These are phyloP conservation scores for Cylas formicarius DNA, from an alignment of 1,140 invertebrate species.

Conservation along the genomic window DNA sequence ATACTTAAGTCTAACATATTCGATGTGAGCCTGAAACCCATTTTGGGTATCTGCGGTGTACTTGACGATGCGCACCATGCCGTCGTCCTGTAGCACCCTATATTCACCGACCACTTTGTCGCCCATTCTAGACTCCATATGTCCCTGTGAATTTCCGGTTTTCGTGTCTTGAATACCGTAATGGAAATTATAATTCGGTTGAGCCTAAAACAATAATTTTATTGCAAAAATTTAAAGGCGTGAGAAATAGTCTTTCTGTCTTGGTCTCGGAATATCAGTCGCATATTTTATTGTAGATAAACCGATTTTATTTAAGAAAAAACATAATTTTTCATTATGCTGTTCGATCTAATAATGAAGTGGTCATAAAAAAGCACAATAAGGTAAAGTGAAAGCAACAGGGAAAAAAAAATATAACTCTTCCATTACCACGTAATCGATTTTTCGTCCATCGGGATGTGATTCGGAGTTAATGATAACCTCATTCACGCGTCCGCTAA, in stretches of 20 bases:
- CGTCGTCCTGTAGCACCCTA: constrained; percentile 57
- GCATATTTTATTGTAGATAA: too few relatives aligned
- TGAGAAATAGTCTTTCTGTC: constrained; percentile 1
- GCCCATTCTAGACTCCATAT: constrained; percentile 60
- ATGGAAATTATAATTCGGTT: constrained; percentile 59
- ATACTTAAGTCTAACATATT: constrained; percentile 21
- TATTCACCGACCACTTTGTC: constrained; percentile 63
- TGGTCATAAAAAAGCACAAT: not conserved
- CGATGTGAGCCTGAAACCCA: constrained; percentile 46
- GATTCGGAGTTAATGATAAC: constrained; percentile 28
- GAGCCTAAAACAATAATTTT: constrained; percentile 42
- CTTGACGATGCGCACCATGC: constrained; percentile 53
- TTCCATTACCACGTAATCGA: constrained; percentile 50
- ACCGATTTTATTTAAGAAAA: not conserved
- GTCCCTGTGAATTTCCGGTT: constrained; percentile 61
- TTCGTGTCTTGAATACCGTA: constrained; percentile 63
- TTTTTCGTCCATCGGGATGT: constrained; percentile 4
- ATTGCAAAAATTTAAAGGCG: not conserved
- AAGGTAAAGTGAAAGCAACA: not conserved
- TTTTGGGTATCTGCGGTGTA: constrained; percentile 48
- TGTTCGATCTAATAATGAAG: not conserved
- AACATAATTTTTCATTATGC: not conserved
- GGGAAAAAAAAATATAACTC: not conserved
- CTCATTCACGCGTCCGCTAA: constrained; percentile 51
- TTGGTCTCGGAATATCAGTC: too few relatives aligned